These are phyloP conservation scores for Cantharis flavilabris DNA, from an alignment of 2,888 invertebrate species.

Conservation along the genomic window DNA sequence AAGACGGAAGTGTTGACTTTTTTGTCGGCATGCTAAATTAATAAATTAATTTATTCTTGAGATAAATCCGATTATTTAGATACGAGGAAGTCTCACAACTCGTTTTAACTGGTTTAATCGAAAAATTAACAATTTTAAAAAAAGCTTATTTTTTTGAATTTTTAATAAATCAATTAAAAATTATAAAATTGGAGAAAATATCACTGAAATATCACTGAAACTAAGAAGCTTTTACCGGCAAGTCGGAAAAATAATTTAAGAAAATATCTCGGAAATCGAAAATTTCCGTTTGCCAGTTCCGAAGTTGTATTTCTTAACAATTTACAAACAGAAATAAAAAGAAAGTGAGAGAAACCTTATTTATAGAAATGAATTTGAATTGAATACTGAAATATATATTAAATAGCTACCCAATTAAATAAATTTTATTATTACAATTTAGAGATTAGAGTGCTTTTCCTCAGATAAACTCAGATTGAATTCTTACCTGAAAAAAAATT, in stretches of 20 bases:
- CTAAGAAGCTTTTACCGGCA: not conserved
- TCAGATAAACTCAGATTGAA: not conserved
- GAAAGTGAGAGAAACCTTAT: not conserved
- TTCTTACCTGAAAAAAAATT: not conserved
- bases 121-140: no score
- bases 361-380: not conserved
- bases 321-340: not conserved
- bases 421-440: not conserved
- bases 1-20: not conserved
- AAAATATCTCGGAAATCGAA: not conserved
- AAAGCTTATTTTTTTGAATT: no score
- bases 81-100: not conserved
- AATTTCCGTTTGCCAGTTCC: not conserved
- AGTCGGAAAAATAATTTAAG: not conserved
- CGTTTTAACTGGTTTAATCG: not conserved
- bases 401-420: not conserved
- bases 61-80: not conserved
- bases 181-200: no score
- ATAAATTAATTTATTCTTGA: not conserved
- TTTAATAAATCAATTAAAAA: no score
- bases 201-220: not conserved
- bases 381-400: not conserved
- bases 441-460: not conserved
- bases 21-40: not conserved
- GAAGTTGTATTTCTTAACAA: not conserved